Conservation (phyloP, 2,113 vertebrate species). For the Chloebia gouldiae region DNA sequence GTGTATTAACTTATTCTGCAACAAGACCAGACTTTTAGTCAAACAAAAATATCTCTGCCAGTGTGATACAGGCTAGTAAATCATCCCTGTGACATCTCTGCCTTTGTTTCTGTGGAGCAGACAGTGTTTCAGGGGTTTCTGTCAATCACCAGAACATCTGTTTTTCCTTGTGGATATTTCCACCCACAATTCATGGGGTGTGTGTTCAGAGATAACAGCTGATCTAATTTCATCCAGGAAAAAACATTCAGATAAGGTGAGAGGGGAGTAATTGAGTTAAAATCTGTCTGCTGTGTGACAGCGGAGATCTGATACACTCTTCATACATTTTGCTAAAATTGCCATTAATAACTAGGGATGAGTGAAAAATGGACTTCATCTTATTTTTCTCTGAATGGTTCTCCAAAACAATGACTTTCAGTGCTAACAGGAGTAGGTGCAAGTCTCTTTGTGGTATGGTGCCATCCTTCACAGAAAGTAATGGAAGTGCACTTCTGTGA, state of each 20-base stretch:
- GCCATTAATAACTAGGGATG: neutral
- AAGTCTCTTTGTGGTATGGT: neutral
- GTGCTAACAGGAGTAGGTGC: neutral
- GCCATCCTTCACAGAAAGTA: neutral
- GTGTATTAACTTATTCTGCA: neutral
- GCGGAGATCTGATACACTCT: conserved; percentile 14
- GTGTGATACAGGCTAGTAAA: conserved; percentile 12
- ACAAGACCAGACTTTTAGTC: neutral
- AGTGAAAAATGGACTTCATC: conserved; percentile 1
- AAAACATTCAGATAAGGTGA: conserved; percentile 48
- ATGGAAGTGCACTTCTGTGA: neutral
- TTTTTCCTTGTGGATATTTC: conserved; percentile 35
- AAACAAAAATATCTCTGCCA: neutral
- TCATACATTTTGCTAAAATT: neutral
- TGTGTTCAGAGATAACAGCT: conserved; percentile 30
- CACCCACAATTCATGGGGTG: neutral
- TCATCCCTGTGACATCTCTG: conserved; percentile 22
- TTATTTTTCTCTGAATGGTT: neutral
- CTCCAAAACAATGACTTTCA: neutral
- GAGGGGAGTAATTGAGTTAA: conserved; percentile 42
- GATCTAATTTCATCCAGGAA: conserved; percentile 41
- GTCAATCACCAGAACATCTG: conserved; percentile 27
- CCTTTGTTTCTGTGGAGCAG: conserved; percentile 45
- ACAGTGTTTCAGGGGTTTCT: neutral
- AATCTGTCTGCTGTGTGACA: conserved; percentile 13